These are phyloP conservation scores for Pangasius krempfi DNA, from an alignment of 2,797 vertebrate genomes.

Conservation along the genomic window DNA sequence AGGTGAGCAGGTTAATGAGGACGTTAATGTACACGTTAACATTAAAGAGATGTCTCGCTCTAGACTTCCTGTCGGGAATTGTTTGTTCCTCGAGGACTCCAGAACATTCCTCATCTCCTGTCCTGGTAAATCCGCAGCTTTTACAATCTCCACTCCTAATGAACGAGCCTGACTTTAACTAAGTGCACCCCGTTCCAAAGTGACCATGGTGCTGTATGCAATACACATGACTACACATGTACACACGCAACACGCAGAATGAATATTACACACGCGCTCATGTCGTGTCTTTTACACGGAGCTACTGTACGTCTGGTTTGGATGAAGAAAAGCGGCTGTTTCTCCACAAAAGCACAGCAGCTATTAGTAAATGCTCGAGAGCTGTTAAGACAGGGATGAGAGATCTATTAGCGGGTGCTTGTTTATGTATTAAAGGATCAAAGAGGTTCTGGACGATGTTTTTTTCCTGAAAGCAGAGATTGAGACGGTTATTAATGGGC, in stretches of 20 bases:
- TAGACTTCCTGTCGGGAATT: slow-evolving; percentile 27
- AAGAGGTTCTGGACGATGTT: slow-evolving; percentile 31
- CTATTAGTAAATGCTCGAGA: slow-evolving; percentile 43
- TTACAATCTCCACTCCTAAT: neutral
- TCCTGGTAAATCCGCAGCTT: neutral
- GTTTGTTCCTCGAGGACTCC: slow-evolving; percentile 16
- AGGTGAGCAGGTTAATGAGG: slow-evolving; percentile 57
- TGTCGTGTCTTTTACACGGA: neutral
- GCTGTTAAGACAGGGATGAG: slow-evolving; percentile 32
- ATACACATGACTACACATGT: neutral
- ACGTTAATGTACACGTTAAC: slow-evolving; percentile 43
- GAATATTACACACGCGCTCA: neutral
- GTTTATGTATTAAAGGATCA: slow-evolving; percentile 50
- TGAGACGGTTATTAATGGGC: slow-evolving; percentile 17
- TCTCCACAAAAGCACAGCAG: slow-evolving; percentile 21
- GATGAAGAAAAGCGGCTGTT: slow-evolving; percentile 22
- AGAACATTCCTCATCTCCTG: neutral
- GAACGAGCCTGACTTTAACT: neutral
- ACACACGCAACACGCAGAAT: neutral
- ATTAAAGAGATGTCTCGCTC: slow-evolving; percentile 27
- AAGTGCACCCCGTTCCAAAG: neutral
- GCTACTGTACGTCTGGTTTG: neutral
- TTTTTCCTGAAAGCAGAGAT: slow-evolving; percentile 31
- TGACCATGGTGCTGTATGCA: neutral
- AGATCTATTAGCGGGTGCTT: slow-evolving; percentile 53